Base-by-base conservation (phyloP, 2,888 invertebrate species). In the Tenthredo amoena region DNA sequence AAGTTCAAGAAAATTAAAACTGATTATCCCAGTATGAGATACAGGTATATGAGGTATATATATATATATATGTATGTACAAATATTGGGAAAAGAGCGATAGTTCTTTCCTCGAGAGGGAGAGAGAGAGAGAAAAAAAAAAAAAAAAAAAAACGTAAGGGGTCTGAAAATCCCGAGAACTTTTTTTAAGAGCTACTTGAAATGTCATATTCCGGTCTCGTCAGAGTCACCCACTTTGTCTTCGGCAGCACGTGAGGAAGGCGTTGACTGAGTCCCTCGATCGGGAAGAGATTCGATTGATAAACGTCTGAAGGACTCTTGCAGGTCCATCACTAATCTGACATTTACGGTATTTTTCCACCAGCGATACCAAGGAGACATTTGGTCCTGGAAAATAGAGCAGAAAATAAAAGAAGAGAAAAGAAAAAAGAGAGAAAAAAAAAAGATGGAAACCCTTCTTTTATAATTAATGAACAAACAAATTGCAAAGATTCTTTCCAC, bases 321-420 rank as follows among this genome's bases (percentile, higher is more conserved):
- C 2, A 95, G 95, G 2, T 95, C 94, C 88, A 96, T 92, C 26
- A 96, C 92, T 21, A 96, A 92, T 76, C 95, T 94, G 71, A 96
- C 95, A 90, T 96, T 95, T 31, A 96, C 95, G 58, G 96, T 95
- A 82, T 95, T 95, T 55, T 95, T 94, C 93, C 96, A 95, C 96
- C 96, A 96, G 71, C 95, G 94, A 90, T 96, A 96, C 96, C 96
- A 96, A 89, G 96, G 96, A 21, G 95, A 94, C 89, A 96, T 94
- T 89, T 96, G 96, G 89, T 96, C 96, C 91, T 92, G 89, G 79
- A 88, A 88, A 26, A 15, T 15, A 6, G 7, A 37, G 40, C 26
- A 26, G 26, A 26, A 26, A 26, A 26, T 0, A 26, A 26, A 26
- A 26, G 26, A 26, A 26, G 26, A 26, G 26, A 26, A 26, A 26